Evolutionary conservation across 2,113 vertebrate species (phyloP), one percentile per base, ranked within the genome.

Genomic region (Cyprinodon brontotheroides): DNA sequence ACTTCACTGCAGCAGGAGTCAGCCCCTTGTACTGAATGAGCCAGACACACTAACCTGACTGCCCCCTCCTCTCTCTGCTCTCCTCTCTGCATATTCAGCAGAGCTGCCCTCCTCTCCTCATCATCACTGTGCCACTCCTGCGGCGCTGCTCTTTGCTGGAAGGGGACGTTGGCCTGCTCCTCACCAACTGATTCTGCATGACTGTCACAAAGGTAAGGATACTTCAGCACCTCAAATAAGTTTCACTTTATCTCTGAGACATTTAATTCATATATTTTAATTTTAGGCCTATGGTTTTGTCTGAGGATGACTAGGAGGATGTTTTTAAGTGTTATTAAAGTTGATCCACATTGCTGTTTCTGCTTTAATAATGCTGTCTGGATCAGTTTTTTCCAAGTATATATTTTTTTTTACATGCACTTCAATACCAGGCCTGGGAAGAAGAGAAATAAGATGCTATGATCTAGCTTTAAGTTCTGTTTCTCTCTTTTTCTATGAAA

Each of bases 201-300:
- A 96, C 96, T 95, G 95, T 96, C 95, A 95, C 96, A 93, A 96
- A 97, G 96, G 96, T 97, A 96, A 94, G 96, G 10, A 41, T 14
- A 41, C 65, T 65, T 36, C 36, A 36, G 41, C 39, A 38, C 38
- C 11, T 72, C 22, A 9, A 29, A 5, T 50, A 72, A 77, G 72
- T 85, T 79, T 61, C 72, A 68, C 40, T 4, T 37, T 57, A 15
- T 63, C 2, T 17, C 17, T 1, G 53, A 59, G n/a, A 36, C 37
- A 37, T 38, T 15, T 40, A 15, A 17, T 14, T 13, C 20, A 15
- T 4, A 14, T 40, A 13, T 22, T 11, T 17, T 22, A 2, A 11
- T 65, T 39, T 22, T 15, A 10, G 20, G 3, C 45, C 36, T 72
- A 17, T 39, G 29, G n/a, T 70, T 50, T 38, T 70, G 45, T 60